Base-by-base conservation (phyloP, 2,888 invertebrate genomes). In the Melanotus villosus region DNA sequence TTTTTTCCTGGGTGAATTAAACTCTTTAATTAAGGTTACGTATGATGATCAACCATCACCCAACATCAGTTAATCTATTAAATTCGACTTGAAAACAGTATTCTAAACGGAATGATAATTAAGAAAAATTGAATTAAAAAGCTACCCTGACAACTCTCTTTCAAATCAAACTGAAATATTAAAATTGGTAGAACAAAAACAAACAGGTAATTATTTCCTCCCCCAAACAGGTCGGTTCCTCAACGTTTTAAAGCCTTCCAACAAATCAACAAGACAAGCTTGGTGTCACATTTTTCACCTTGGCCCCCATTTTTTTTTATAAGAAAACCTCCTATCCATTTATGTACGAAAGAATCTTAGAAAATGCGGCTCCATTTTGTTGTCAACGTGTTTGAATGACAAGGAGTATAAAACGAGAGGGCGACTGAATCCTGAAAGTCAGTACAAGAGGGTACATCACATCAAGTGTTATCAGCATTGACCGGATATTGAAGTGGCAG, bases 401-500 rank as follows among this genome's bases (percentile, higher is more conserved):
- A 45, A 45, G 65, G 43, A 43, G 34, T 54, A 54, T 52, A 63
- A 63, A 52, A 36, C 38, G 43, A 26, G 16, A 50, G 26, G 50
- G 23, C 50, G 50, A 23, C 50, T 50, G 50, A 30, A 50, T 65
- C 56, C 45, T 45, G 43, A 65, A 57, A 56, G 56, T 47, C 56
- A 14, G 45, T 57, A 32, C 56, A 56, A 56, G 56, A 57, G 57
- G 30, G 38, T 56, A 45, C 56, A 57, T 58, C 59, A 30, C 41
- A 52, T 59, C 41, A 50, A 50, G 59, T 66, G 59, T 66, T 59
- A 59, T 66, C 59, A 32, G 66, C 52, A 54, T 52, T 66, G 66
- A 41, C 66, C 59, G 66, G 66, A 66, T 66, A 66, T 66, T 66
- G 59, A 59, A 66, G 47, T 47, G 58, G 58, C 52, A 66, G 32